Evolutionary conservation across 2,113 vertebrate species (phyloP).

Genomic region (Rhinolophus sinicus): DNA sequence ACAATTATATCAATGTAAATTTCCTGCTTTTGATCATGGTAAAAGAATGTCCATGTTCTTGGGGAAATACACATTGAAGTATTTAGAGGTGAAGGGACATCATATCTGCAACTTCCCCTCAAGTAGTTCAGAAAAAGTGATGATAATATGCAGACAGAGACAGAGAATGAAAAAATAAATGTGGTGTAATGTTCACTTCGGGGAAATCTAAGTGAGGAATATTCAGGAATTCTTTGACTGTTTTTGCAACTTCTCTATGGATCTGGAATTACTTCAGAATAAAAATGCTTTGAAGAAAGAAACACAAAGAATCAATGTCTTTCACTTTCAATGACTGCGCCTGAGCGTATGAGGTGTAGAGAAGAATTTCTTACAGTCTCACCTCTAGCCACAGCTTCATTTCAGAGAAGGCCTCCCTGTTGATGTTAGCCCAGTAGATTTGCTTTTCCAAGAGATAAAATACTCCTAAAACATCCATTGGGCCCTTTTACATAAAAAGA

Average conservation of each 20-base stretch:
- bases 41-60: neutral
- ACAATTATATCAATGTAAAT: neutral
- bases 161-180: neutral
- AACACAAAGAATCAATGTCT: neutral
- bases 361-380: neutral
- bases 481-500: conserved; percentile 7
- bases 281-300: neutral
- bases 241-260: neutral
- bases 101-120: neutral
- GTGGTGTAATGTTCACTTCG: neutral
- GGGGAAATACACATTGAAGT: neutral
- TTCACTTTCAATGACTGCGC: neutral
- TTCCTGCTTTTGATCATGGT: neutral
- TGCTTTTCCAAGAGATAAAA: conserved; percentile 36
- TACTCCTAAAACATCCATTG: neutral
- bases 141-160: neutral
- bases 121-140: neutral
- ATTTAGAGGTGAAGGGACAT: neutral
- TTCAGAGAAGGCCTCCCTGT: neutral
- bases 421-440: neutral
- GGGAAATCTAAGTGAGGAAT: neutral
- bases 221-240: neutral
- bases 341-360: neutral
- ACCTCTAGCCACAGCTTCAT: neutral
- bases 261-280: neutral